Conservation (phyloP, 2,888 invertebrate species). For the Muscina levida region DNA sequence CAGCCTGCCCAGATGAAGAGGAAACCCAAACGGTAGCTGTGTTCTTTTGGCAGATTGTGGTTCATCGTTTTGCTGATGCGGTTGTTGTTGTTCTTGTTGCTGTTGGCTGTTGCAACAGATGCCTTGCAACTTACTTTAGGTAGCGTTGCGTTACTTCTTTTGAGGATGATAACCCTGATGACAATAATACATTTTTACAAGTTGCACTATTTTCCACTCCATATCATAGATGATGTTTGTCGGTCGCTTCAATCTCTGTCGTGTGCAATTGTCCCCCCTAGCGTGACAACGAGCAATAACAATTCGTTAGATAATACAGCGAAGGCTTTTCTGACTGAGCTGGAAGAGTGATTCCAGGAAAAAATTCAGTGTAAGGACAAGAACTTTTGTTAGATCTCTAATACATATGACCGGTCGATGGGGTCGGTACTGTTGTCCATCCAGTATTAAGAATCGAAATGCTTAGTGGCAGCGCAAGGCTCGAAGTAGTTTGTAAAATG, state of each 20-base stretch:
- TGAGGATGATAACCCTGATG: not conserved
- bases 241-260: too few relatives aligned
- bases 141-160: too few relatives aligned
- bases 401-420: too few relatives aligned
- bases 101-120: constrained; percentile 16
- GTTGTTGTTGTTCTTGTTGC: too few relatives aligned
- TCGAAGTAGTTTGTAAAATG: not conserved
- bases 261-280: too few relatives aligned
- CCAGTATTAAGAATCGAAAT: not conserved
- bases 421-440: not conserved
- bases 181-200: constrained; percentile 17
- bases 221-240: too few relatives aligned
- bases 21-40: constrained; percentile 40
- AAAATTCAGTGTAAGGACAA: constrained; percentile 2
- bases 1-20: constrained; percentile 32
- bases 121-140: constrained; percentile 34
- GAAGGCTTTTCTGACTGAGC: not conserved
- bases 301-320: too few relatives aligned
- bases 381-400: not conserved
- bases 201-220: constrained; percentile 17
- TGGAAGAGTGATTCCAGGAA: not conserved
- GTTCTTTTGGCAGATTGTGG: constrained; percentile 31
- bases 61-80: not conserved
- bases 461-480: not conserved
- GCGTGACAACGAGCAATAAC: too few relatives aligned